Percentiles rank a stretch among this genome's conserved stretches.
Conservation (phyloP, 1,140 invertebrate genomes). For the Drosophila watanabei region DNA sequence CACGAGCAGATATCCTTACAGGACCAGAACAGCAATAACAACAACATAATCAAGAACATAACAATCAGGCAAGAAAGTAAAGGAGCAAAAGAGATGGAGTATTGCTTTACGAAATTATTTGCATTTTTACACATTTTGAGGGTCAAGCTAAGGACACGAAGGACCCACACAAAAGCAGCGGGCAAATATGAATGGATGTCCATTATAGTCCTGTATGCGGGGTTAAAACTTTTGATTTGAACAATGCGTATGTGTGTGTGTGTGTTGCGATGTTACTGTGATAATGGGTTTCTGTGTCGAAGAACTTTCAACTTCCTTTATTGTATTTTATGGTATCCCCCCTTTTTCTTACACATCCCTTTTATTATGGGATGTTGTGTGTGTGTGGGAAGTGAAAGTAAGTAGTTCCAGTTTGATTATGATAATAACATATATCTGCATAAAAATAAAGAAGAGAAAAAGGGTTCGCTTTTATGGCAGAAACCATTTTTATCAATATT, state of each 20-base stretch:
- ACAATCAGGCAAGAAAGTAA: conserved; percentile 65
- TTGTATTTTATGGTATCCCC: conserved; percentile 74
- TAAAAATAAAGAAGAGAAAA: conserved; percentile 14
- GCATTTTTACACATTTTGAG: conserved; percentile 83
- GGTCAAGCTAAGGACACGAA: conserved; percentile 75
- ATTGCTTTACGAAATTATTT: conserved; percentile 71
- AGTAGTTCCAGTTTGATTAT: conserved; percentile 62
- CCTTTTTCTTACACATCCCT: conserved; percentile 39
- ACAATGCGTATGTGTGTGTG: conserved; percentile 52
- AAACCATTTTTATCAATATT: conserved; percentile 51
- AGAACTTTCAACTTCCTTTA: conserved; percentile 83
- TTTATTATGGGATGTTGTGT: conserved; percentile 36
- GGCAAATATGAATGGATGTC: conserved; percentile 76
- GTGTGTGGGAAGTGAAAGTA: conserved; percentile 37
- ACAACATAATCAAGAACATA: conserved; percentile 81
- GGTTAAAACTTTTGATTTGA: conserved; percentile 79
- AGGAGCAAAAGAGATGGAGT: conserved; percentile 21
- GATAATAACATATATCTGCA: conserved; percentile 70
- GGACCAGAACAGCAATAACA: conserved; percentile 47
- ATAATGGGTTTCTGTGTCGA: conserved; percentile 83
- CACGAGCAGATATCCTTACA: conserved; percentile 35
- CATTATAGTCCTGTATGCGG: conserved; percentile 61
- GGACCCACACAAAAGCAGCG: conserved; percentile 13
- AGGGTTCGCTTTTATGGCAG: conserved; percentile 37
- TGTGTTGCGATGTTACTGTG: conserved; percentile 70